A percentile compares a stretch with the other conserved stretches of the same genome.
Evolutionary conservation across 2,888 invertebrate genomes (phyloP).

Genomic region (Ochropacha duplaris): DNA sequence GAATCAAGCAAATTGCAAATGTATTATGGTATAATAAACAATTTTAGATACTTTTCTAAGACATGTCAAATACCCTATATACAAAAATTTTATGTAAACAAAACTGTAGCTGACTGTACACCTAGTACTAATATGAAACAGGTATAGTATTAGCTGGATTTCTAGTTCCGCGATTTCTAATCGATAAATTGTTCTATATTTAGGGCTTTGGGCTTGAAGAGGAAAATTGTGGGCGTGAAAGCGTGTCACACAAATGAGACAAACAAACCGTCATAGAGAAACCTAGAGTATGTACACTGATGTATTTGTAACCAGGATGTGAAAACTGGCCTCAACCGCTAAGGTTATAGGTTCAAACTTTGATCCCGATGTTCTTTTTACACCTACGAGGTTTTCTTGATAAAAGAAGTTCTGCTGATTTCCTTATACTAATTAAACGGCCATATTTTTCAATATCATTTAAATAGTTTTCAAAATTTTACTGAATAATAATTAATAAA

Average conservation of each 20-base stretch:
- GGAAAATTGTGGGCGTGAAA: not conserved
- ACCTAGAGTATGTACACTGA: not conserved
- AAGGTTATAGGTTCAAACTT: not conserved
- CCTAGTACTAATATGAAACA: conserved; percentile 42
- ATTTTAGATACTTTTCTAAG: no score
- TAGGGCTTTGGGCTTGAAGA: not conserved
- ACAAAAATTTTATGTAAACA: conserved; percentile 9
- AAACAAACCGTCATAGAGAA: not conserved
- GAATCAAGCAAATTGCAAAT: no score
- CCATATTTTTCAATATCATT: no score
- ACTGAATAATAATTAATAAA: no score
- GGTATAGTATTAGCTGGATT: conserved; percentile 32
- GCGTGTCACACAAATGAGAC: not conserved
- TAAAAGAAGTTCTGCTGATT: no score
- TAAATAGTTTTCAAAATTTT: no score
- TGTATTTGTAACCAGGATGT: not conserved
- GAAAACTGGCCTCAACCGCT: not conserved
- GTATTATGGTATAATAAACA: no score
- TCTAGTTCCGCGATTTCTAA: conserved; percentile 52
- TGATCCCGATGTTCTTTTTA: not conserved
- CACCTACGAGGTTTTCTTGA: not conserved
- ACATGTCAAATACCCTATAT: not conserved
- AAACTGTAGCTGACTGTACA: conserved; percentile 27
- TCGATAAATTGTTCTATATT: conserved; percentile 29
- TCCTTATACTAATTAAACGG: no score